These are phyloP conservation scores for Acleris sparsana DNA, from an alignment of 2,888 invertebrate species.

Conservation along the genomic window DNA sequence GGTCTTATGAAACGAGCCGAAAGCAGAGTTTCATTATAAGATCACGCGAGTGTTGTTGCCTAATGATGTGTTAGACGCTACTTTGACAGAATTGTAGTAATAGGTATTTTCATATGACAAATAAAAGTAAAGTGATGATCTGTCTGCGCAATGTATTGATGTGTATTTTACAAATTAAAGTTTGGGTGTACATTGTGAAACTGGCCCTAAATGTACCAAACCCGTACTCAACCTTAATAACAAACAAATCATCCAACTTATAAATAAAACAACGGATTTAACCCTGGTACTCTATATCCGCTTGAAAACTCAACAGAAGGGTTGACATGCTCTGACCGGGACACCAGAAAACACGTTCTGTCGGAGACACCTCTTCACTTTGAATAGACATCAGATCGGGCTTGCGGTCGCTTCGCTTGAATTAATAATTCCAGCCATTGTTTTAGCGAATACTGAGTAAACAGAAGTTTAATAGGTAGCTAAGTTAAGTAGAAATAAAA, in stretches of 20 bases:
- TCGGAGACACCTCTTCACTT: slow-evolving; percentile 27
- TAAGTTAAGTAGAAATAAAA: too few relatives aligned
- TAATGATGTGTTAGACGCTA: too few relatives aligned
- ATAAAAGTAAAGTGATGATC: too few relatives aligned
- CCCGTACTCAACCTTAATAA: not conserved
- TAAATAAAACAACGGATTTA: slow-evolving; percentile 20
- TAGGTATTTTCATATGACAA: too few relatives aligned
- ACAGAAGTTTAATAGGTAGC: not conserved
- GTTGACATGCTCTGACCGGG: slow-evolving; percentile 30
- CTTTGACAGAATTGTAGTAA: too few relatives aligned
- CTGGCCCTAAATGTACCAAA: too few relatives aligned
- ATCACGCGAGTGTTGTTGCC: too few relatives aligned
- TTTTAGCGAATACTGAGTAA: not conserved
- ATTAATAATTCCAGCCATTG: slow-evolving; percentile 26
- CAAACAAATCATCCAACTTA: slow-evolving; percentile 7
- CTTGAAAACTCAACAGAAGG: slow-evolving; percentile 32
- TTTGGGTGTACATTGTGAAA: too few relatives aligned
- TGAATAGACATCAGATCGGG: slow-evolving; percentile 30
- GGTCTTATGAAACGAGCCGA: too few relatives aligned
- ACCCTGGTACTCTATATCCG: slow-evolving; percentile 25
- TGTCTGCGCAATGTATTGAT: too few relatives aligned
- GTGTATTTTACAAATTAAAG: too few relatives aligned
- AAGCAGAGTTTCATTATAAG: too few relatives aligned
- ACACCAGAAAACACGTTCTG: slow-evolving; percentile 25
- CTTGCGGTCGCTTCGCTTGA: slow-evolving; percentile 19